These are phyloP conservation scores for Listrodromus nycthemerus DNA, from an alignment of 2,888 invertebrate species.

Conservation along the genomic window DNA sequence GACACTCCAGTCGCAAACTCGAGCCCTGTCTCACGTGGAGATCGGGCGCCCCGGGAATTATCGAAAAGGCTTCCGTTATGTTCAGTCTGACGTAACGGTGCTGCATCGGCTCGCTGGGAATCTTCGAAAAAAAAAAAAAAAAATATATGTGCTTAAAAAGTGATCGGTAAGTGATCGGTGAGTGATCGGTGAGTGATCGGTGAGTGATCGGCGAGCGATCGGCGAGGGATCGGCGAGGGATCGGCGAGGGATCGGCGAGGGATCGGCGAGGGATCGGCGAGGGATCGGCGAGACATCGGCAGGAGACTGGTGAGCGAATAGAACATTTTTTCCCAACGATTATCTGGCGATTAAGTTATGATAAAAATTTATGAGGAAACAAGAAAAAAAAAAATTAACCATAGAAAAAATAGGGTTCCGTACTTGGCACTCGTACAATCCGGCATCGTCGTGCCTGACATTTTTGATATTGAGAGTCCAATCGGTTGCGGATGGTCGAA, in stretches of 20 bases:
- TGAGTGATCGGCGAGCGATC: too few relatives aligned
- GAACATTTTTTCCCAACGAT: too few relatives aligned
- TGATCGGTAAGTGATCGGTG: not conserved
- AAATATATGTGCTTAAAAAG: not conserved
- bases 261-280: too few relatives aligned
- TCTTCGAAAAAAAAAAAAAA: not conserved
- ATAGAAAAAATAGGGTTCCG: slow-evolving; percentile 15
- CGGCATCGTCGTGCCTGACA: slow-evolving; percentile 83
- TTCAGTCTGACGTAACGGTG: slow-evolving; percentile 71
- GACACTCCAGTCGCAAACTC: slow-evolving; percentile 89
- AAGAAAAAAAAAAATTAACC: not conserved
- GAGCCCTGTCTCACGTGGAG: slow-evolving; percentile 91
- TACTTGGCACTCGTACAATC: slow-evolving; percentile 85
- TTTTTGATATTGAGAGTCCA: slow-evolving; percentile 84
- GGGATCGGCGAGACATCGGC: too few relatives aligned
- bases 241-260: too few relatives aligned
- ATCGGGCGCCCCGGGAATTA: slow-evolving; percentile 90
- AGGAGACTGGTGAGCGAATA: too few relatives aligned
- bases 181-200: not conserved
- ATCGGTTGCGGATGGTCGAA: slow-evolving; percentile 74
- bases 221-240: too few relatives aligned
- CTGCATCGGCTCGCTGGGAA: slow-evolving; percentile 20
- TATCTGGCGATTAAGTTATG: not conserved
- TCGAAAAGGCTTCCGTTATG: slow-evolving; percentile 88
- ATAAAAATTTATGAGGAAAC: not conserved